A percentile compares a stretch with the other conserved stretches of the same genome.
These are phyloP conservation scores for Leptodactylus fallax DNA, from an alignment of 2,797 vertebrate species.

Conservation along the genomic window DNA sequence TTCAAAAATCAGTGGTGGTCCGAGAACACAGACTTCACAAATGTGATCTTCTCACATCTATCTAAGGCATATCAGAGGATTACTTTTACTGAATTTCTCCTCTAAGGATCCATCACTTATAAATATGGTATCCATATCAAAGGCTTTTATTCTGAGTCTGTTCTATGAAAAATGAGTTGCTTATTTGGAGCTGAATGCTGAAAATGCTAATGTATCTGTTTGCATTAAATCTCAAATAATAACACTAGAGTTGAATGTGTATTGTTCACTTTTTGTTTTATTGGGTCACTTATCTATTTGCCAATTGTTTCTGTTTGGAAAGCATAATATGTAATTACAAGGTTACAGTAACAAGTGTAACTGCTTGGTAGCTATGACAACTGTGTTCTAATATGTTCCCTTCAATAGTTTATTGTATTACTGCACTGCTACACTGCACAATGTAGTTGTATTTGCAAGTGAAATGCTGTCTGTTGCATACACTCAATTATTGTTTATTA, in stretches of 20 bases:
- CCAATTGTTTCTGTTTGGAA: constrained; percentile 25
- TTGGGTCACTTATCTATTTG: constrained; percentile 24
- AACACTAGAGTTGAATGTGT: not conserved
- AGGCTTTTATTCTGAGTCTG: not conserved
- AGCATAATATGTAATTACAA: constrained; percentile 30
- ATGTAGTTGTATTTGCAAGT: not conserved
- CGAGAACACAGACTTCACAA: not conserved
- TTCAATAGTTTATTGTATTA: constrained; percentile 1
- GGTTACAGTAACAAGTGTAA: constrained; percentile 23
- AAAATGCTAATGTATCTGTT: not conserved
- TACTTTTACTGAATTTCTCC: not conserved
- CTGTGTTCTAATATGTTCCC: not conserved
- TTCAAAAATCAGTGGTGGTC: too few species aligned
- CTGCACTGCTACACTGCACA: not conserved
- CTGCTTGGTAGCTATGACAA: constrained; percentile 28
- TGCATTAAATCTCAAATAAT: not conserved
- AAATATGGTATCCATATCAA: not conserved
- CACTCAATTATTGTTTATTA: not conserved
- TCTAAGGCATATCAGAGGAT: not conserved
- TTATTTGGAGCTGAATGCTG: not conserved
- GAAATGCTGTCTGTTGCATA: not conserved
- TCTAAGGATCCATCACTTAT: not conserved
- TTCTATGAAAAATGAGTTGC: not conserved
- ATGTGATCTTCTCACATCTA: not conserved
- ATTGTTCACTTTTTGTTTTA: not conserved